phyloP scores from a whole-genome alignment of 2,797 vertebrate species.

The Mastacembelus armatus region DNA sequence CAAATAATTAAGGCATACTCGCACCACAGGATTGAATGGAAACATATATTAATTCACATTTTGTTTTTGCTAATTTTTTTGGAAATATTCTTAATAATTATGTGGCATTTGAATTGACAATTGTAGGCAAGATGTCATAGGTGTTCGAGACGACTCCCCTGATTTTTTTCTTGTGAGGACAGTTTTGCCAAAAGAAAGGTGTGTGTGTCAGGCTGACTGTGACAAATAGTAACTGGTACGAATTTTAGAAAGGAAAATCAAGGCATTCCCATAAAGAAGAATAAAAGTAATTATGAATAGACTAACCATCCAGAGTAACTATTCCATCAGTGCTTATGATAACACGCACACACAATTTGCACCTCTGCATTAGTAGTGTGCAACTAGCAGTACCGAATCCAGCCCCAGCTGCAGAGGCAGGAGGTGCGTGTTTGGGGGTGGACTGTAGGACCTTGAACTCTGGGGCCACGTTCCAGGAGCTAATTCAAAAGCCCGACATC shows the following conservation, averaged over 20 bases:
- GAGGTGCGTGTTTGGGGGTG: not conserved
- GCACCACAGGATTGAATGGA: not conserved
- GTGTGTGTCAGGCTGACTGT: not conserved
- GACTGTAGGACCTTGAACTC: slow-evolving; percentile 81
- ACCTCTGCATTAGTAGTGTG: too few relatives aligned
- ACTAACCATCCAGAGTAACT: not conserved
- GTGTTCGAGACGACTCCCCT: too few relatives aligned
- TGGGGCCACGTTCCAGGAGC: slow-evolving; percentile 83
- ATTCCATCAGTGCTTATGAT: not conserved
- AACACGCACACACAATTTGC: too few relatives aligned
- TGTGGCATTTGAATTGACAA: too few relatives aligned
- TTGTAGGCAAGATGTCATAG: too few relatives aligned
- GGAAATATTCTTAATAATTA: not conserved
- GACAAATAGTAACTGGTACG: not conserved
- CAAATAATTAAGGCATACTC: too few relatives aligned
- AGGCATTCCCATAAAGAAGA: too few relatives aligned
- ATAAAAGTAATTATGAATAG: not conserved
- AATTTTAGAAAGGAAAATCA: too few relatives aligned
- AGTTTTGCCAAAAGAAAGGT: not conserved
- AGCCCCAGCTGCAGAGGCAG: not conserved
- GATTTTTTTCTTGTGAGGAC: too few relatives aligned
- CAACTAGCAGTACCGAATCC: not conserved
- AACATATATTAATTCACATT: not conserved
- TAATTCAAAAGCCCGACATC: slow-evolving; percentile 86
- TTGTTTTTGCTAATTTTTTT: not conserved